phyloP scores from a whole-genome alignment of 2,113 vertebrate species.

The Pseudorasbora parva region DNA sequence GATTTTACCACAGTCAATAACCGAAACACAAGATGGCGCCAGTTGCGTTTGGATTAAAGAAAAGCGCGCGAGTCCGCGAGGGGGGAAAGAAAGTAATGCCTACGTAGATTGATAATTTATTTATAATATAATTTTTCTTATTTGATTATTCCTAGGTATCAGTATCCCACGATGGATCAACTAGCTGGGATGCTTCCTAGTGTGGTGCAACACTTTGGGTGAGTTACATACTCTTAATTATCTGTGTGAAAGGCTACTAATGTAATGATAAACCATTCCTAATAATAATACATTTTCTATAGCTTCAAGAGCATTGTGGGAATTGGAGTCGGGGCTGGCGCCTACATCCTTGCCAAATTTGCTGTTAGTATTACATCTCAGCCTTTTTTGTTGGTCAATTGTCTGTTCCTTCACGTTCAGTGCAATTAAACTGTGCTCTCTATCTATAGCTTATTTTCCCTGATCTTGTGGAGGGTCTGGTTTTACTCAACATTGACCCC shows the following conservation, averaged over 20 bases:
- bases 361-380: constrained; percentile 81
- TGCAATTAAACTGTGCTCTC: not conserved
- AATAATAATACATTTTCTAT: not conserved
- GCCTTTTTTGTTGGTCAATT: not conserved
- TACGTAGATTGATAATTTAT: too few relatives aligned
- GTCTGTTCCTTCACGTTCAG: not conserved
- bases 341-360: constrained; percentile 94
- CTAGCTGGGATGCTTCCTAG: constrained; percentile 94
- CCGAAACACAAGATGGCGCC: constrained; percentile 1
- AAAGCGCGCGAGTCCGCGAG: not conserved
- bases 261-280: not conserved
- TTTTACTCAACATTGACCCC: constrained; percentile 95
- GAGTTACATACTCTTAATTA: constrained; percentile 39
- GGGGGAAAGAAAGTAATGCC: not conserved
- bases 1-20: not conserved
- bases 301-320: constrained; percentile 97
- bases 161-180: constrained; percentile 98
- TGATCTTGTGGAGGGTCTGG: constrained; percentile 92
- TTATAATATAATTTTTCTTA: not conserved
- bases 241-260: not conserved
- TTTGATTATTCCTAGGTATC: constrained; percentile 80
- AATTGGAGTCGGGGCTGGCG: constrained; percentile 93
- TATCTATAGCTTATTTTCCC: constrained; percentile 88
- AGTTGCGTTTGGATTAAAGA: not conserved
- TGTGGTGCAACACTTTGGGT: constrained; percentile 96